Conservation (phyloP, 2,113 vertebrate genomes). For the Pseudorectes ferrugineus region DNA sequence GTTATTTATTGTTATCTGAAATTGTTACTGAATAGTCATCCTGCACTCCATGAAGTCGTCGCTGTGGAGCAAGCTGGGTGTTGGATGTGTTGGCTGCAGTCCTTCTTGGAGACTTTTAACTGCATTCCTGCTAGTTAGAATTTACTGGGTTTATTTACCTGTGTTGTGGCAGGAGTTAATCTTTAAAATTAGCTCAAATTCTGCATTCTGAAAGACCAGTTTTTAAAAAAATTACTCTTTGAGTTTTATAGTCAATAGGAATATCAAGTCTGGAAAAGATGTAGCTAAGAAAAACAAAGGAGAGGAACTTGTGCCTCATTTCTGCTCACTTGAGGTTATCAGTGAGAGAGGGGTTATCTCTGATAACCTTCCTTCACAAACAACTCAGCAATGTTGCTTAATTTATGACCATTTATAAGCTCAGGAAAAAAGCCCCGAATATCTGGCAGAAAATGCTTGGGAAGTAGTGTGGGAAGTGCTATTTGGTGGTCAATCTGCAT, state of each 20-base stretch:
- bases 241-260: not conserved
- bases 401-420: slow-evolving; percentile 31
- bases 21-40: not conserved
- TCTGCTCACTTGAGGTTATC: slow-evolving; percentile 42
- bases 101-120: not conserved
- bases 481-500: not conserved
- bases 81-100: not conserved
- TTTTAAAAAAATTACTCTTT: not conserved
- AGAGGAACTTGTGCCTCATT: slow-evolving; percentile 8
- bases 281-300: slow-evolving; percentile 12
- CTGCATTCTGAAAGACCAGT: not conserved
- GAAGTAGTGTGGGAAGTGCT: not conserved
- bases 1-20: not conserved
- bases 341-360: slow-evolving; percentile 44
- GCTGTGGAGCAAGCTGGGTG: not conserved
- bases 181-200: not conserved
- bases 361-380: slow-evolving; percentile 44
- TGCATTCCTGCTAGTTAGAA: not conserved
- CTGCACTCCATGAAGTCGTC: rapidly evolving
- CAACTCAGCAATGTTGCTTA: not conserved
- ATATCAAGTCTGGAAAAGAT: not conserved
- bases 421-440: not conserved
- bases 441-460: not conserved
- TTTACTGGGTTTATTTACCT: not conserved
- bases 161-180: not conserved